A percentile compares a stretch with the other conserved stretches of the same genome.
These are phyloP conservation scores for Hylyphantes graminicola DNA, from an alignment of 1,140 invertebrate species.

Conservation along the genomic window DNA sequence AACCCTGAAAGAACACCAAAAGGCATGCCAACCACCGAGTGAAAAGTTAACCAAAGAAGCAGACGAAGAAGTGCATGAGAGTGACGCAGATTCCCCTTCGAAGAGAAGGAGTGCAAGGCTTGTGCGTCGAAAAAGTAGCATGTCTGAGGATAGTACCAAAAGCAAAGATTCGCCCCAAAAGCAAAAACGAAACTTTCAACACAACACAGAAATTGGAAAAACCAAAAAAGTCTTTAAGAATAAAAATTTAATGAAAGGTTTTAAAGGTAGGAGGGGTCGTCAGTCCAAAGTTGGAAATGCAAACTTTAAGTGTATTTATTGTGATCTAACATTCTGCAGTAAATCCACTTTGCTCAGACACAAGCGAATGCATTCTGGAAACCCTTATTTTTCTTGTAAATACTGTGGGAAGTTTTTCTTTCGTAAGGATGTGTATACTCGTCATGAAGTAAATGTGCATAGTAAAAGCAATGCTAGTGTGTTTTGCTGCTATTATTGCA, in stretches of 20 bases:
- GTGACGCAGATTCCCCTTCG: constrained; percentile 15
- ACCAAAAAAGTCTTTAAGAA: constrained; percentile 3
- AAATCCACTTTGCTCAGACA: constrained; percentile 52
- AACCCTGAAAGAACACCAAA: constrained; percentile 21
- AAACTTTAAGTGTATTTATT: constrained; percentile 34
- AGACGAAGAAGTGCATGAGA: neutral
- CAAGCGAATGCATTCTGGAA: constrained; percentile 55
- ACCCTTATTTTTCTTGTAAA: constrained; percentile 44
- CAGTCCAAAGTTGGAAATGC: constrained; percentile 37
- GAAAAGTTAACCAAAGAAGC: constrained; percentile 6
- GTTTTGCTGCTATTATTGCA: constrained; percentile 59
- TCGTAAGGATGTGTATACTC: constrained; percentile 55
- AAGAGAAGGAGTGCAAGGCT: constrained; percentile 46
- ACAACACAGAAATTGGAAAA: too few species aligned
- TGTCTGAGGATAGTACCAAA: constrained; percentile 32
- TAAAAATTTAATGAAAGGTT: constrained; percentile 9
- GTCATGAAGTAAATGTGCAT: constrained; percentile 53
- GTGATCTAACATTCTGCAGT: constrained; percentile 49
- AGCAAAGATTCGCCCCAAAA: neutral
- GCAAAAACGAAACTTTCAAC: neutral
- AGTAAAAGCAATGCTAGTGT: constrained; percentile 30
- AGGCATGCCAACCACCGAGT: neutral
- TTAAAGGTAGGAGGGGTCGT: constrained; percentile 11
- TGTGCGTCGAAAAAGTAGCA: constrained; percentile 30
- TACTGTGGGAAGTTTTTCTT: constrained; percentile 59